A percentile compares a stretch with the other conserved stretches of the same genome.
These are phyloP conservation scores for Carpatolechia fugitivella DNA, from an alignment of 2,888 invertebrate species.

Conservation along the genomic window DNA sequence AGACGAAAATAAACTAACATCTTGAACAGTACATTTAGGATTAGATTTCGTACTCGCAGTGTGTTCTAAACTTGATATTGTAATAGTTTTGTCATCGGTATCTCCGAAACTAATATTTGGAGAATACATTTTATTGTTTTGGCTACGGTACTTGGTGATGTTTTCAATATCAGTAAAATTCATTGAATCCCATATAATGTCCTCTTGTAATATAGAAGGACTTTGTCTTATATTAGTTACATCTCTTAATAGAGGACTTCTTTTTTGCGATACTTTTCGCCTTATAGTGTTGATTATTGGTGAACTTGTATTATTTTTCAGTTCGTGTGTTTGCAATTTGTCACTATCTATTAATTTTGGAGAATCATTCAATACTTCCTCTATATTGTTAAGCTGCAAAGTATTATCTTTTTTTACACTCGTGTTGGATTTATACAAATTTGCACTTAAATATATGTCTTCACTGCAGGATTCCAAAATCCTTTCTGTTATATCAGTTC, in stretches of 20 bases:
- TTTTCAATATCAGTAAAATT: conserved; percentile 57
- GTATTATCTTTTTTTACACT: not conserved
- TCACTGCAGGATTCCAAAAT: not conserved
- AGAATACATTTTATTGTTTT: conserved; percentile 48
- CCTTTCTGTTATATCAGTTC: not conserved
- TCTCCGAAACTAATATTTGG: conserved; percentile 63
- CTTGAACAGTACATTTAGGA: conserved; percentile 44
- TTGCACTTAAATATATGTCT: conserved; percentile 12
- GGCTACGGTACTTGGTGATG: conserved; percentile 45
- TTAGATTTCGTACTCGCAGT: conserved; percentile 23
- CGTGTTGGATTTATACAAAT: not conserved
- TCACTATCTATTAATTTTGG: not conserved
- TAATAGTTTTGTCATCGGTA: conserved; percentile 33
- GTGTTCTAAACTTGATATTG: conserved; percentile 15
- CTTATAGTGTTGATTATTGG: not conserved
- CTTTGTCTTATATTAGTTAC: conserved; percentile 2
- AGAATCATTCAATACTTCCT: not conserved
- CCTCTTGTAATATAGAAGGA: conserved; percentile 36
- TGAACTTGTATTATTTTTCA: conserved; percentile 3
- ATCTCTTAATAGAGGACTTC: not conserved
- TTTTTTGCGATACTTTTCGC: not conserved
- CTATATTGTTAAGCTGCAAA: not conserved
- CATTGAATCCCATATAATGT: conserved; percentile 61
- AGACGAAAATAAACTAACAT: conserved; percentile 65
- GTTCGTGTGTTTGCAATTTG: not conserved